Evolutionary conservation across 2,113 vertebrate genomes (phyloP).

Genomic region (Mustela nigripes): DNA sequence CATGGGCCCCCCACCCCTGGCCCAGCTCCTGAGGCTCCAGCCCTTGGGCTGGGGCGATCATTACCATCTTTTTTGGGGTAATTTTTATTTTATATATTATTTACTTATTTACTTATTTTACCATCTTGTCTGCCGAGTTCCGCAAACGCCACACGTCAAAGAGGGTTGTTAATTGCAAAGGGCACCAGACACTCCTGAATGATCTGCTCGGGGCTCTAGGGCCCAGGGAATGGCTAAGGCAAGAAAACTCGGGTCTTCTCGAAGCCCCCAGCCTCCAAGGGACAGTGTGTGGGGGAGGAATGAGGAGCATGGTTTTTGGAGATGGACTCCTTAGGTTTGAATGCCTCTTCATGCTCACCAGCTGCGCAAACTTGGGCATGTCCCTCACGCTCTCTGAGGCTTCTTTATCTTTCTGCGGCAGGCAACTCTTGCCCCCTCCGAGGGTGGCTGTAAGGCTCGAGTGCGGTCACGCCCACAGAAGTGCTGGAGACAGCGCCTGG

Average conservation of each 20-base stretch:
- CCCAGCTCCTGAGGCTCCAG: neutral
- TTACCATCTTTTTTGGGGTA: neutral
- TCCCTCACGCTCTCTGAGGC: neutral
- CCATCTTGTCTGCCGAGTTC: neutral
- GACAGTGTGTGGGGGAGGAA: neutral
- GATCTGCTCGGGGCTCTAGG: neutral
- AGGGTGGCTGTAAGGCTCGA: neutral
- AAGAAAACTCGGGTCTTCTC: constrained; percentile 5
- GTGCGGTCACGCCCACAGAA: neutral
- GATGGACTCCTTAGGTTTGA: neutral
- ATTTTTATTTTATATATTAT: neutral
- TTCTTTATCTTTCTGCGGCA: neutral
- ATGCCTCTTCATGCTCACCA: neutral
- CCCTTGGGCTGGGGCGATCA: neutral
- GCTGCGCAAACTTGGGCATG: neutral
- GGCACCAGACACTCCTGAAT: neutral
- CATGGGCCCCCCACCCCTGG: neutral
- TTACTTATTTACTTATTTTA: neutral
- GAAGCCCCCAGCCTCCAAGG: neutral
- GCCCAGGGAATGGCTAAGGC: neutral
- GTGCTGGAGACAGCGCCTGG: neutral
- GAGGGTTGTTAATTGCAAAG: neutral
- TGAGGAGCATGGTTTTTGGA: neutral
- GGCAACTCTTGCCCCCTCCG: neutral
- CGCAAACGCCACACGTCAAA: constrained; percentile 33